Evolutionary conservation across 2,113 vertebrate genomes (phyloP), one percentile per base, ranked within the genome.

Genomic region (Paedocypris sp.): DNA sequence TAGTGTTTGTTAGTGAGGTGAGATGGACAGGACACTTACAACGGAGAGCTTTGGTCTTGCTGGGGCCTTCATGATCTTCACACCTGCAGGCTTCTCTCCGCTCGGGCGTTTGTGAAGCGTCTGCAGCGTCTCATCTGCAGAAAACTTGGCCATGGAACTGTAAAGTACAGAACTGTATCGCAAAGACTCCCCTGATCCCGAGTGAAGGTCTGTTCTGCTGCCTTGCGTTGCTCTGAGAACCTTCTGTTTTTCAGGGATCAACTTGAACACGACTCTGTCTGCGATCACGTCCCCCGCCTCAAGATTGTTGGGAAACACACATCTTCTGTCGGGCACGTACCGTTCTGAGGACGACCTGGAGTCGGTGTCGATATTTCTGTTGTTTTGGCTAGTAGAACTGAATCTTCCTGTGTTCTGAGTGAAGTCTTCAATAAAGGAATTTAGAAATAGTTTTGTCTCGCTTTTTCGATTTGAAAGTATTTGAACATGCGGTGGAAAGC

Each of bases 171-270:
- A n/a, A n/a, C n/a, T n/a, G n/a, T n/a, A n/a, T n/a, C n/a, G n/a
- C n/a, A n/a, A n/a, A n/a, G n/a, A n/a, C n/a, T n/a, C n/a, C n/a
- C n/a, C n/a, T n/a, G 88, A 81, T 3, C 92, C 92, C 29, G 96
- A 72, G 67, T 98, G 94, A 76, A 98, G 97, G 61, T 97, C 94
- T 70, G 94, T 97, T 76, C 94, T 98, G 69, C 95, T 98, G 71
- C 98, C 94, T 5, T 98, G 94, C 2, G 91, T 94, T 3, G 93
- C 79, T 23, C 84, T 76, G 0, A 90, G 88, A 3, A 89, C 92
- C 18, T 90, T 88, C 74, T 92, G 92, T 71, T 98, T 99, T 66
- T 99, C 95, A 0, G 95, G 93, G 1, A 92, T 96, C 39, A 97
- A 91, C 78, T 90, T 93, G 71, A 97, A 94, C 43, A 98, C 85